Evolutionary conservation across 92 coral and sea anemone species (phyloP), one percentile per base, ranked within the genome.

Genomic region (Umimayanthus chanpuru): DNA sequence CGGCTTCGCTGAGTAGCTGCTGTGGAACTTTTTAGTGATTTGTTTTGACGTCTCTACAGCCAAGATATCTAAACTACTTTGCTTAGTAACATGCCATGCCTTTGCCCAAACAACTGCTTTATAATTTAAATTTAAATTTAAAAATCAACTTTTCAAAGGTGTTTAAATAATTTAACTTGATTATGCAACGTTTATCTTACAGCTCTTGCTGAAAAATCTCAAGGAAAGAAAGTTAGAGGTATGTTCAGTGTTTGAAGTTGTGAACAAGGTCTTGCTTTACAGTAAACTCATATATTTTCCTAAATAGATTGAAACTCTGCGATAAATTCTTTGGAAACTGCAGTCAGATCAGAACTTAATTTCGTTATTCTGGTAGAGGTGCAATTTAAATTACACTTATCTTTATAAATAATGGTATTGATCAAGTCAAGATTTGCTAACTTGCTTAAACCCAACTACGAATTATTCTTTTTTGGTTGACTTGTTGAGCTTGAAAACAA

Each of bases 121-220:
- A 41, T 41, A 41, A 32, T 32, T 32, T 32, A 0, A 32, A 32
- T 32, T 32, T 32, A 0, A 32, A 32, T 41, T 4, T 41, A 41
- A 41, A 4, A 4, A 41, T 41, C 44, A 41, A 41, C 44, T 41
- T 41, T 41, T 6, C 7, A 41, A 41, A 4, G 44, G 44, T 41
- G 44, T 41, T 41, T 41, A 32, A 32, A 32, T 32, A 32, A 2
- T 6, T 7, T 39, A 55, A 28, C 6, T 14, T 9, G 49, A 66
- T 61, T 28, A 12, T 49, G 38, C 12, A 77, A 49, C 61, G 21
- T 74, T 64, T 76, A 23, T 1, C n/a, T 66, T 85, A 14, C 53
- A 94, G 98, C 98, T 50, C 98, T 96, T 78, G 98, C 95, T 72
- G 98, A 96, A 28, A 96, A 92, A 85, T 93, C 98, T 72, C 85